These are phyloP conservation scores for Xenopus tropicalis DNA, from an alignment of 2,113 vertebrate genomes.

Conservation along the genomic window DNA sequence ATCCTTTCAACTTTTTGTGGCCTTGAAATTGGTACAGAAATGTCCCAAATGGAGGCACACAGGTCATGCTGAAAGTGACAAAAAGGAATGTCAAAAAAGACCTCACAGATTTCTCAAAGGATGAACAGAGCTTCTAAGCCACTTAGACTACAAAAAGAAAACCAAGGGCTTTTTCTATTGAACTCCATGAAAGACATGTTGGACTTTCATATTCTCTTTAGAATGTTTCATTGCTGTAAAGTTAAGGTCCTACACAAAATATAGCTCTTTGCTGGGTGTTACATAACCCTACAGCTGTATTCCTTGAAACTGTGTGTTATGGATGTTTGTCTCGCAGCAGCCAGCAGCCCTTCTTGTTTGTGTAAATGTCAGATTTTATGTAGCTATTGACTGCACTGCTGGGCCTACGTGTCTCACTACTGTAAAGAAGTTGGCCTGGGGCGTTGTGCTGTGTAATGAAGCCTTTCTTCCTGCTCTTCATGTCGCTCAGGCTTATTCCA, in stretches of 20 bases:
- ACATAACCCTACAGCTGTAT: constrained; percentile 28
- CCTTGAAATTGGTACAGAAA: constrained; percentile 21
- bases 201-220: not conserved
- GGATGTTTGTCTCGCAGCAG: constrained; percentile 54
- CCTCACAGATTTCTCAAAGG: accelerated
- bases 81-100: constrained; percentile 7
- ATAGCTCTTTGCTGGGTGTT: not conserved
- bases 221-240: not conserved
- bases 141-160: not conserved
- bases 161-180: not conserved
- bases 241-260: not conserved
- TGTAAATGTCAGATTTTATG: constrained; percentile 54
- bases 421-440: constrained; percentile 47
- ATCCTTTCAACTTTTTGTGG: constrained; percentile 31
- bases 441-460: constrained; percentile 46
- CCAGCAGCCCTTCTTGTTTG: constrained; percentile 52
- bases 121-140: not conserved
- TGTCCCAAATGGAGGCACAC: not conserved
- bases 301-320: constrained; percentile 47
- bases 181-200: accelerated
- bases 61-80: constrained; percentile 12
- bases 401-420: constrained; percentile 37
- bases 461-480: constrained; percentile 51
- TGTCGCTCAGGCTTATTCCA: constrained; percentile 43
- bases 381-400: constrained; percentile 50